Percentiles rank a stretch among this genome's conserved stretches.
These are phyloP conservation scores for Eulimnadia texana DNA, from an alignment of 1,140 invertebrate species.

Conservation along the genomic window DNA sequence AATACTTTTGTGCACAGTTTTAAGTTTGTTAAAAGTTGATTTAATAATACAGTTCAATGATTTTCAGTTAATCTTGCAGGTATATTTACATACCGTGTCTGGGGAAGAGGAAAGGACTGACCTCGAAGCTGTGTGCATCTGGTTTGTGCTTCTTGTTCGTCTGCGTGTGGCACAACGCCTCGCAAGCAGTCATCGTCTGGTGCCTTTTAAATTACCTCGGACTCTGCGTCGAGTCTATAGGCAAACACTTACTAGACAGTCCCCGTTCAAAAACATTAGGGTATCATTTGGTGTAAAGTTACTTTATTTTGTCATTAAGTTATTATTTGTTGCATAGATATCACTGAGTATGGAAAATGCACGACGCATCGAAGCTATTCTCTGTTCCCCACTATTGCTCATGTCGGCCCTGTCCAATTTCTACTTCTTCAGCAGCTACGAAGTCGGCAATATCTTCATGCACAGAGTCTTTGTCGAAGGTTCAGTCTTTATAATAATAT, in stretches of 20 bases:
- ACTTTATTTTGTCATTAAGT: conserved; percentile 25
- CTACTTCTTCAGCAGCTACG: conserved; percentile 62
- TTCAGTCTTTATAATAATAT: conserved; percentile 18
- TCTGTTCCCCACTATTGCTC: conserved; percentile 52
- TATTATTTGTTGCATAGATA: background rate
- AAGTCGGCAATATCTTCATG: conserved; percentile 49
- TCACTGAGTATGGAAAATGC: conserved; percentile 20
- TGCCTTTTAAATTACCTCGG: conserved; percentile 63
- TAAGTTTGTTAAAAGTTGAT: background rate
- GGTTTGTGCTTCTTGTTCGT: conserved; percentile 70
- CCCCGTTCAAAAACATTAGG: conserved; percentile 19
- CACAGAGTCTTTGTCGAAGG: conserved; percentile 33
- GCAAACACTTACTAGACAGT: conserved; percentile 29
- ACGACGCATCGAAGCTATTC: conserved; percentile 44
- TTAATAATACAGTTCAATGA: conserved; percentile 1
- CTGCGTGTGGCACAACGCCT: conserved; percentile 76
- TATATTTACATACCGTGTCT: conserved; percentile 69
- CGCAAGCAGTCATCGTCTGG: conserved; percentile 67
- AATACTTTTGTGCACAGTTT: background rate
- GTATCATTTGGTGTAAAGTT: conserved; percentile 24
- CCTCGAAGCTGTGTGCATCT: conserved; percentile 48
- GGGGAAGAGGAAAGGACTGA: conserved; percentile 30
- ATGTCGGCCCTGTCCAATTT: conserved; percentile 69
- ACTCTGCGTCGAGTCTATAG: conserved; percentile 50
- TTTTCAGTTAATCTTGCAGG: conserved; percentile 36